Percentiles rank a stretch among this genome's conserved stretches.
Evolutionary conservation across 2,888 invertebrate genomes (phyloP).

Genomic region (Eretmocerus hayati): DNA sequence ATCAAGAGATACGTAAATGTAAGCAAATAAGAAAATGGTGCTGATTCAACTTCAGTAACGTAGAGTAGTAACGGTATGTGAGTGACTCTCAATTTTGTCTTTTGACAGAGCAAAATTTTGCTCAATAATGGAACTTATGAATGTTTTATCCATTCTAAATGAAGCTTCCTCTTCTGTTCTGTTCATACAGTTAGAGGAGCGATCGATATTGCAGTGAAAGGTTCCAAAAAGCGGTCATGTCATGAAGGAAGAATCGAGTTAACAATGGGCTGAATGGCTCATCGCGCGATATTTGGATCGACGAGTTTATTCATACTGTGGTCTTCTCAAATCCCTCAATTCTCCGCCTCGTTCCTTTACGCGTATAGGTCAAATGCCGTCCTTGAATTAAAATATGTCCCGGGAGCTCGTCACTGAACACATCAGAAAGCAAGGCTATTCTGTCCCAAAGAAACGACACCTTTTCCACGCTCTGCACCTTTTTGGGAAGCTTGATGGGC

Average conservation of each 20-base stretch:
- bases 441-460: slow-evolving; percentile 10
- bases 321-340: background rate
- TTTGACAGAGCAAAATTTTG: too few relatives aligned
- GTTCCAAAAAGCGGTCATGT: slow-evolving; percentile 1
- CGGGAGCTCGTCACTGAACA: slow-evolving; percentile 4
- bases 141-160: too few relatives aligned
- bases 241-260: slow-evolving; percentile 2
- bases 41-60: too few relatives aligned
- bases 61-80: too few relatives aligned
- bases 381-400: slow-evolving; percentile 13
- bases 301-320: slow-evolving; percentile 15
- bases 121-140: too few relatives aligned
- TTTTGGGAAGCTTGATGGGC: slow-evolving; percentile 22
- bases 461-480: slow-evolving; percentile 15
- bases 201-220: slow-evolving; percentile 3
- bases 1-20: too few relatives aligned
- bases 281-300: slow-evolving; percentile 21
- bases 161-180: background rate
- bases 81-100: too few relatives aligned
- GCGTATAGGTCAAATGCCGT: slow-evolving; percentile 18
- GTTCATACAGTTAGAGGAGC: background rate
- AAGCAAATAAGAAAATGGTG: too few relatives aligned
- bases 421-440: background rate
- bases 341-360: background rate
- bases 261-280: slow-evolving; percentile 14